Conservation (phyloP, 2,888 invertebrate genomes). For the Epsilonema sp. region DNA sequence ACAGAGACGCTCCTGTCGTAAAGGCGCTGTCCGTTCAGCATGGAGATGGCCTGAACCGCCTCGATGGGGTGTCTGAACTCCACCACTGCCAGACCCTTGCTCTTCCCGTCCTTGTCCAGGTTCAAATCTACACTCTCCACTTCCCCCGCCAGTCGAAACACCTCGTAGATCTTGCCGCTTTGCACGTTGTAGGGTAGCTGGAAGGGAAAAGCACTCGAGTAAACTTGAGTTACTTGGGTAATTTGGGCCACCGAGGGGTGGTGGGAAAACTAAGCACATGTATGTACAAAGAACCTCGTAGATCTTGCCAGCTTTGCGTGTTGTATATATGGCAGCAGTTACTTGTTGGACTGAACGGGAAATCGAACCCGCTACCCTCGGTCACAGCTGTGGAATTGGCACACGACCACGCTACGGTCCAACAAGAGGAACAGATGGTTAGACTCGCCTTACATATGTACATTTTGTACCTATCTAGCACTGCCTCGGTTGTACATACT, state of each 20-base stretch:
- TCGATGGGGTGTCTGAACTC: slow-evolving; percentile 94
- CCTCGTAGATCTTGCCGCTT: slow-evolving; percentile 72
- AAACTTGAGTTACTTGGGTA: too few relatives aligned
- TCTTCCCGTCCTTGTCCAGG: slow-evolving; percentile 81
- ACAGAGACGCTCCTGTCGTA: slow-evolving; percentile 83
- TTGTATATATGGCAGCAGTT: slow-evolving; percentile 85
- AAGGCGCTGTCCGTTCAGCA: slow-evolving; percentile 84
- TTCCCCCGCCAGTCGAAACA: slow-evolving; percentile 86
- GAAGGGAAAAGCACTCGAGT: too few relatives aligned
- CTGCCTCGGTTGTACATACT: too few relatives aligned
- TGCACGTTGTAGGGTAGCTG: slow-evolving; percentile 91
- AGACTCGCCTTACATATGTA: too few relatives aligned
- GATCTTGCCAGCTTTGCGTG: slow-evolving; percentile 73
- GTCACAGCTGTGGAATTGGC: too few relatives aligned
- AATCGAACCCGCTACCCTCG: too few relatives aligned
- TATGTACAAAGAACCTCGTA: slow-evolving; percentile 94
- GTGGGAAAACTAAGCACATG: too few relatives aligned
- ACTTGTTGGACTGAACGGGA: slow-evolving; percentile 17
- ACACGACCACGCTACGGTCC: too few relatives aligned
- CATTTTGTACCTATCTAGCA: too few relatives aligned
- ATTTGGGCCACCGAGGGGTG: too few relatives aligned
- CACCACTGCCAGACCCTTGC: slow-evolving; percentile 58
- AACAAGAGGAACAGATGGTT: too few relatives aligned
- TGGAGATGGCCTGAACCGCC: slow-evolving; percentile 73
- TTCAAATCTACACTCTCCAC: slow-evolving; percentile 75